phyloP scores from a whole-genome alignment of 2,888 invertebrate genomes.

The Drosophila planitibia region DNA sequence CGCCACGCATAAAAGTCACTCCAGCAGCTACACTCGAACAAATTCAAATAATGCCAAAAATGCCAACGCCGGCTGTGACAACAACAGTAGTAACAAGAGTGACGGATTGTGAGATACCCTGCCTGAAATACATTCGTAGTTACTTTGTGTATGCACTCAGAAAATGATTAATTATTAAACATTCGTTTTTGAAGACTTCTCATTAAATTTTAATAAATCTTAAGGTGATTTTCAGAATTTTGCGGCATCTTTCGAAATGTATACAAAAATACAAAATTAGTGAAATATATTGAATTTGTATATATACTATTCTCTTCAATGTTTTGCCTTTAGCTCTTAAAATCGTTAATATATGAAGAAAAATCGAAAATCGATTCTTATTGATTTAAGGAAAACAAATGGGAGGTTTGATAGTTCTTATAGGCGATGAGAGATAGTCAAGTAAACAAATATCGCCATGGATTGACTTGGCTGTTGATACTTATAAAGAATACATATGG shows the following conservation, averaged over 20 bases:
- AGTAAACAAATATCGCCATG: neutral
- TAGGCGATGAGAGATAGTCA: neutral
- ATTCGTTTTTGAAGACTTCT: neutral
- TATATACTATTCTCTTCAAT: too few relatives aligned
- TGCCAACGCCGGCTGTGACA: conserved; percentile 44
- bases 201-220: too few relatives aligned
- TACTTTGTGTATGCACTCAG: neutral
- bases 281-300: too few relatives aligned
- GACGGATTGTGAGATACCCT: neutral
- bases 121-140: neutral
- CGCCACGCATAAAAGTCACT: conserved; percentile 47
- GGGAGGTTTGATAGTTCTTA: rapidly evolving
- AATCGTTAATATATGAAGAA: too few relatives aligned
- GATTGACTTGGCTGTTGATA: neutral
- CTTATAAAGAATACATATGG: neutral
- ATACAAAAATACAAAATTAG: too few relatives aligned
- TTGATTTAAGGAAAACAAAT: too few relatives aligned
- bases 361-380: too few relatives aligned
- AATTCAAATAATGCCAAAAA: conserved; percentile 68
- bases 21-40: conserved; percentile 28
- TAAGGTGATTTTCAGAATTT: too few relatives aligned
- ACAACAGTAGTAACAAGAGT: neutral
- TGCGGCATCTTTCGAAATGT: too few relatives aligned
- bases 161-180: too few relatives aligned
- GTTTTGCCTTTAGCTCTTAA: too few relatives aligned